Evolutionary conservation across 2,797 vertebrate species (phyloP), one percentile per base, ranked within the genome.

Genomic region (Trematomus bernacchii): DNA sequence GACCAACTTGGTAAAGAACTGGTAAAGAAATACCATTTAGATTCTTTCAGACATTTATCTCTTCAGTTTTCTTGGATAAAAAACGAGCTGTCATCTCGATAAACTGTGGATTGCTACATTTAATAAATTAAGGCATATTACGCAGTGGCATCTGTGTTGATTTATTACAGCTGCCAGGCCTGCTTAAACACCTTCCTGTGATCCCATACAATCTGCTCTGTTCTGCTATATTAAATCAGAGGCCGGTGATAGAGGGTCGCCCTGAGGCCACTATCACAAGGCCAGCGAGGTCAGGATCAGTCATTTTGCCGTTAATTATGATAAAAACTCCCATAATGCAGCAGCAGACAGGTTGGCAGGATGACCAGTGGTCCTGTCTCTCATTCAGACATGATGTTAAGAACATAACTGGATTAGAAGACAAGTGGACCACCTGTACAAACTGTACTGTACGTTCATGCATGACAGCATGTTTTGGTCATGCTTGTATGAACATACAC

Each of bases 391-490:
- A 30, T 18, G 19, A 50, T 42, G 46, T 8, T 11, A 11, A 21
- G 11, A 64, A 46, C 48, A 1, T 30, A 27, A 27, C 4, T 27
- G 27, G 27, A 27, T 27, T 27, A 52, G 23, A 67, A 54, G 57
- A 79, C 80, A 79, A 74, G 62, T 63, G 51, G 60, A 53, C 80
- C 75, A 87, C 73, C 82, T 86, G 78, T 53, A 52, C 55, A 58
- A 27, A 30, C 73, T 30, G 40, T 66, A 64, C 60, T 16, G 14
- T 43, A 50, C 2, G 3, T 51, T 82, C 71, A 82, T 23, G 70
- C 66, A 69, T 55, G 46, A 69, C 21, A 44, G 65, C 58, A 27
- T 11, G 23, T 60, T 62, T 37, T 7, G 6, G 70, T 84, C 46
- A 77, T 33, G 83, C 75, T 68, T 30, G 27, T 40, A 43, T 61